Conservation (phyloP, 2,113 vertebrate species). For the Callopanchax toddi region DNA sequence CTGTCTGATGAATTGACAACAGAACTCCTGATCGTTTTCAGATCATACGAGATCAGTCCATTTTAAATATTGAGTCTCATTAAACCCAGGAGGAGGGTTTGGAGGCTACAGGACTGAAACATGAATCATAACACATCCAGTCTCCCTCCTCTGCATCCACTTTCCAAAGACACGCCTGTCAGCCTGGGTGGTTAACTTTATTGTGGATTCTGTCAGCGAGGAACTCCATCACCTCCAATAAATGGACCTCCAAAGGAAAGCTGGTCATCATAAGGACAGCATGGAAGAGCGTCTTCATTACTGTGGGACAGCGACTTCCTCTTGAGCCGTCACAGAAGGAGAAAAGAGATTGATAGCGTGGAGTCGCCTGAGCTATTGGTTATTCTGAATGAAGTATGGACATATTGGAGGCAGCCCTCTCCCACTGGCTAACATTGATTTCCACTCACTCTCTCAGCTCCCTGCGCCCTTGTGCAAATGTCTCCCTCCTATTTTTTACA, state of each 20-base stretch:
- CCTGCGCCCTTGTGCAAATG: constrained; percentile 65
- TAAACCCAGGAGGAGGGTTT: no score
- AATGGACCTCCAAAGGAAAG: background rate
- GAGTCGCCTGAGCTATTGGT: constrained; percentile 71
- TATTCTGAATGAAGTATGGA: constrained; percentile 77
- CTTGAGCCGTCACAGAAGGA: constrained; percentile 32
- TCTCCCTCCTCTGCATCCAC: background rate
- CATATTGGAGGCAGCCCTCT: constrained; percentile 65
- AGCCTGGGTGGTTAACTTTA: constrained; percentile 8
- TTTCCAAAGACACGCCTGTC: constrained; percentile 1
- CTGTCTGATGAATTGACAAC: no score
- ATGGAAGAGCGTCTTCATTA: constrained; percentile 38
- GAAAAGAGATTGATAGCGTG: constrained; percentile 71
- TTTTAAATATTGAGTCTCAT: no score
- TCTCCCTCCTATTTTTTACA: constrained; percentile 18
- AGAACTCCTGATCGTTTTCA: no score
- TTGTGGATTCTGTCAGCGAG: constrained; percentile 1
- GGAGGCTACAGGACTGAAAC: background rate
- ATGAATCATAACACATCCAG: background rate
- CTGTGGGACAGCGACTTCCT: constrained; percentile 29
- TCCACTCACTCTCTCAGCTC: constrained; percentile 68
- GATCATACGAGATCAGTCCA: no score
- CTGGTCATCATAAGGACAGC: background rate
- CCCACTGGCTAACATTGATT: constrained; percentile 74
- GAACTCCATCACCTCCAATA: constrained; percentile 23